Percentiles rank a stretch among this genome's conserved stretches.
Conservation (phyloP, 2,797 vertebrate genomes). For the Xenopus petersii region DNA sequence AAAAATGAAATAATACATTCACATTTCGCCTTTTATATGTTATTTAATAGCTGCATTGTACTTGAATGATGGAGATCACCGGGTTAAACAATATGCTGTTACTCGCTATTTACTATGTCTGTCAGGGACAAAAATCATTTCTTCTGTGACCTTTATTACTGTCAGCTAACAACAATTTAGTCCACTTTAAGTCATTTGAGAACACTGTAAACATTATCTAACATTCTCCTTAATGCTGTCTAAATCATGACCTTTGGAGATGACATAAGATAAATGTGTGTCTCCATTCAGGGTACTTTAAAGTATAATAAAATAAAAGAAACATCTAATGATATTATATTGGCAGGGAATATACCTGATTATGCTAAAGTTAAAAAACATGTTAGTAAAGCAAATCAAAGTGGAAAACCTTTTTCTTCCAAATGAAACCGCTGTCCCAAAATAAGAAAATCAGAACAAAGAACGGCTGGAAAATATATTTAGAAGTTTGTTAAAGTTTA, state of each 20-base stretch:
- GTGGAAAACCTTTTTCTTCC: no score
- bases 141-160: conserved; percentile 63
- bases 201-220: conserved; percentile 63
- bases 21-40: no score
- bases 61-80: no score
- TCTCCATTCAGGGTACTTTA: conserved; percentile 38
- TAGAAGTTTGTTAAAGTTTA: no score
- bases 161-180: conserved; percentile 64
- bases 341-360: not conserved
- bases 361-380: not conserved
- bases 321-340: not conserved
- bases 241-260: conserved; percentile 64
- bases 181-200: conserved; percentile 68
- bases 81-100: not conserved
- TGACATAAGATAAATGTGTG: conserved; percentile 52
- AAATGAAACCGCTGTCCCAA: no score
- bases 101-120: not conserved
- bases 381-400: no score
- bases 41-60: no score
- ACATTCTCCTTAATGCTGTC: conserved; percentile 55
- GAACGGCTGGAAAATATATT: no score
- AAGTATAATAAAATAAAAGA: not conserved
- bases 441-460: no score
- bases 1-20: no score
- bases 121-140: conserved; percentile 59